Conservation (phyloP, 2,888 invertebrate species). For the Tinea semifulvella region DNA sequence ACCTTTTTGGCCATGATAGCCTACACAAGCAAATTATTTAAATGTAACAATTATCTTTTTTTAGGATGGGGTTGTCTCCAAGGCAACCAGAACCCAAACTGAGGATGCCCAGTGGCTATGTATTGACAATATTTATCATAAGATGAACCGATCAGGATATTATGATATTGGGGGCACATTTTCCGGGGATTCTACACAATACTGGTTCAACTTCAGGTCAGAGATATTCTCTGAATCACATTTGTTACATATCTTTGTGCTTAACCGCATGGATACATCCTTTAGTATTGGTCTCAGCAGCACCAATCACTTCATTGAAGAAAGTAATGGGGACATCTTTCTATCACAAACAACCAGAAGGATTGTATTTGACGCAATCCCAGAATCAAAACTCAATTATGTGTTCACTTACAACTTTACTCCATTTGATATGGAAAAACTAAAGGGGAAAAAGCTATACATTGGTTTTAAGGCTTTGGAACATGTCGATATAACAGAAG, state of each 20-base stretch:
- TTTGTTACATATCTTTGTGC: slow-evolving; percentile 45
- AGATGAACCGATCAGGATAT: slow-evolving; percentile 41
- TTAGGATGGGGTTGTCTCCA: not conserved
- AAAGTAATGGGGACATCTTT: slow-evolving; percentile 31
- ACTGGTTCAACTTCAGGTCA: slow-evolving; percentile 43
- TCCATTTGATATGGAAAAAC: slow-evolving; percentile 36
- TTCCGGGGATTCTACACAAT: slow-evolving; percentile 38
- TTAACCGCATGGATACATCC: slow-evolving; percentile 32
- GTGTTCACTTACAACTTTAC: slow-evolving; percentile 43
- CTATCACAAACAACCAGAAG: slow-evolving; percentile 30
- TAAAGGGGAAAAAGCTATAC: slow-evolving; percentile 38
- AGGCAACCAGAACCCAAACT: slow-evolving; percentile 27
- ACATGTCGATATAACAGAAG: not conserved
- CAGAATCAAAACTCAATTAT: slow-evolving; percentile 27
- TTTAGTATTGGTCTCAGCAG: slow-evolving; percentile 34
- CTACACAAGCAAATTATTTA: no score
- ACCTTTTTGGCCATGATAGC: no score
- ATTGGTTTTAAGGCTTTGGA: slow-evolving; percentile 32
- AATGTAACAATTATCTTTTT: not conserved
- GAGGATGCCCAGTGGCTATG: slow-evolving; percentile 41
- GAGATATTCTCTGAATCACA: slow-evolving; percentile 37
- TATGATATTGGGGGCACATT: slow-evolving; percentile 54
- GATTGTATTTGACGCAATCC: slow-evolving; percentile 27
- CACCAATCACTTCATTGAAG: slow-evolving; percentile 30
- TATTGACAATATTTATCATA: slow-evolving; percentile 39